A percentile compares a stretch with the other conserved stretches of the same genome.
These are phyloP conservation scores for Phthorimaea operculella DNA, from an alignment of 1,140 invertebrate genomes.

Conservation along the genomic window DNA sequence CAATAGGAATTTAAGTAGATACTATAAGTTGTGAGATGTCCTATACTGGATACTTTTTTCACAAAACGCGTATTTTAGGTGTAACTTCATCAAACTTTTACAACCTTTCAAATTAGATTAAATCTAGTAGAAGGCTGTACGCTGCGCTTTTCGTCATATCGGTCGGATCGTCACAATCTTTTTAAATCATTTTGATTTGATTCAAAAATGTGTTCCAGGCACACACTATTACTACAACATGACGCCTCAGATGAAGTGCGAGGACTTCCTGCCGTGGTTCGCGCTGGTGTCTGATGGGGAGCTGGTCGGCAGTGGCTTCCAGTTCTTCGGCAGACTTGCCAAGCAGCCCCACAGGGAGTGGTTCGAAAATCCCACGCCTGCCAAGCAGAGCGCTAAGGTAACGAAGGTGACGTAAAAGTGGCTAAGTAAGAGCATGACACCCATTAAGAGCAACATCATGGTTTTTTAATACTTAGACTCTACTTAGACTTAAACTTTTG, in stretches of 20 bases:
- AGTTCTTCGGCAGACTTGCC: conserved; percentile 41
- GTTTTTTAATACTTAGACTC: too few species aligned
- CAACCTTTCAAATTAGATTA: too few species aligned
- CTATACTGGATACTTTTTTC: neutral
- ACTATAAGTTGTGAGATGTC: neutral
- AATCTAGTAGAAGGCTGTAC: too few species aligned
- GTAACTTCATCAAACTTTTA: too few species aligned
- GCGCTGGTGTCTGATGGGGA: conserved; percentile 43
- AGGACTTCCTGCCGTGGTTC: conserved; percentile 54
- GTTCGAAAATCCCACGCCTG: conserved; percentile 39
- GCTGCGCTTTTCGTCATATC: too few species aligned
- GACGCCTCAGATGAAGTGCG: conserved; percentile 45
- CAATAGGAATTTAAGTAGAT: too few species aligned
- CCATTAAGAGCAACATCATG: too few species aligned
- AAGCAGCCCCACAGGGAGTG: conserved; percentile 34
- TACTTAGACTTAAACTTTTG: neutral
- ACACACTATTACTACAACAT: conserved; percentile 63
- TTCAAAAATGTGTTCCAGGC: conserved; percentile 29
- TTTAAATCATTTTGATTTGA: too few species aligned
- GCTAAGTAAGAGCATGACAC: neutral
- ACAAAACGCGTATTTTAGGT: neutral
- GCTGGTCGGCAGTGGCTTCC: conserved; percentile 49
- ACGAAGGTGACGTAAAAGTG: neutral
- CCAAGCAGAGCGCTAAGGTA: conserved; percentile 16
- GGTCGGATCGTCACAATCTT: too few species aligned